Evolutionary conservation across 2,888 invertebrate species (phyloP), one percentile per base, ranked within the genome.

Genomic region (Boloria euphrosyne): DNA sequence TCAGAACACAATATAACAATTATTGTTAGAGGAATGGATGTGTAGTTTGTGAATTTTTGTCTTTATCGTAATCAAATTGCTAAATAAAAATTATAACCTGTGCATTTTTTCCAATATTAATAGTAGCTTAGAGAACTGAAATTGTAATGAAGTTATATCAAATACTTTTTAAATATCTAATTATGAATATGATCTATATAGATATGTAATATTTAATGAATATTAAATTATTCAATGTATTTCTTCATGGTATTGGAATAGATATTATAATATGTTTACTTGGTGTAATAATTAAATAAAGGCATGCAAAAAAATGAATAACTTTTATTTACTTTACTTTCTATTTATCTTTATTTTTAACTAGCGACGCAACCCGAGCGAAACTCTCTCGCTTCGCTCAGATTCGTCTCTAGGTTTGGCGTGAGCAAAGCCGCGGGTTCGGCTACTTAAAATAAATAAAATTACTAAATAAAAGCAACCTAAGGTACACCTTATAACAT

Each of bases 281-380:
- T 53, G 64, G 62, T 66, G 52, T 67, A 67, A 52, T 17, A 62
- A 62, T 54, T 57, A 62, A 67, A 67, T 65, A 67, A 65, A 22
- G 22, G 22, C 22, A 62, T 63, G 3, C 13, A 16, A 51, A n/a
- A 53, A 59, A 47, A 50, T 13, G 7, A 13, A 14, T 27, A 6
- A 18, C 14, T 59, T 59, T 46, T 1, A 57, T 16, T 57, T 57
- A 38, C 55, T 10, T 44, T 43, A 17, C 4, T 38, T 10, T 38
- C 7, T 38, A 2, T 38, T 38, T 31, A 31, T 31, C 6, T 22
- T 22, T 22, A 22, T 22, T 22, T 22, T 2, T 22, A 22, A 31
- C 31, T 31, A 31, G 31, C 6, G 31, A 31, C 7, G 6, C 7
- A 31, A 2, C 31, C n/a, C n/a, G n/a, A n/a, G n/a, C n/a, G n/a